phyloP scores from a whole-genome alignment of 2,888 invertebrate species.

The Brachyopa scutellaris region DNA sequence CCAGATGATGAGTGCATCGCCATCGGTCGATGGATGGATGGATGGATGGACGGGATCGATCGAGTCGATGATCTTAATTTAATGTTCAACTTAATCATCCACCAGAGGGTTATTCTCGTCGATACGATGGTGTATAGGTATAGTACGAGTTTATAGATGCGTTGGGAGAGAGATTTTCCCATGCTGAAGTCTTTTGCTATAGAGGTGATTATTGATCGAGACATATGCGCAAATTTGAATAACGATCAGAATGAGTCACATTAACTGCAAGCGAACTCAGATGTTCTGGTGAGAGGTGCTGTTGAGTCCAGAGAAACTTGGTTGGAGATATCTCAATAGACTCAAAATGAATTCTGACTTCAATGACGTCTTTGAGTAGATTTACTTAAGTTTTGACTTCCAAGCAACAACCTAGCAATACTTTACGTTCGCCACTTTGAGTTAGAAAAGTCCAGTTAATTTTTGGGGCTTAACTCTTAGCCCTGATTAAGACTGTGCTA shows the following conservation, averaged over 20 bases:
- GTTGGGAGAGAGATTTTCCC: constrained; percentile 54
- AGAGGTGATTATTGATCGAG: constrained; percentile 19
- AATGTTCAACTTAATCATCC: constrained; percentile 71
- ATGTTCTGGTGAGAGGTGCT: background rate
- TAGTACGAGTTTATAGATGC: too few species aligned
- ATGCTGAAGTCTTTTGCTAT: constrained; percentile 37
- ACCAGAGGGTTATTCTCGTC: constrained; percentile 44
- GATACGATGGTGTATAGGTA: constrained; percentile 6
- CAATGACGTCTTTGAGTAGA: too few species aligned
- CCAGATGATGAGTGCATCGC: constrained; percentile 68
- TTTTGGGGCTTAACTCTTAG: too few species aligned
- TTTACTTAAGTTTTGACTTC: too few species aligned
- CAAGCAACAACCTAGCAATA: too few species aligned
- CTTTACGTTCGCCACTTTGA: too few species aligned
- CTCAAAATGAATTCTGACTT: too few species aligned
- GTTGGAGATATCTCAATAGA: too few species aligned
- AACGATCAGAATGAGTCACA: constrained; percentile 28
- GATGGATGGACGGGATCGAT: constrained; percentile 51
- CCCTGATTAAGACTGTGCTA: too few species aligned
- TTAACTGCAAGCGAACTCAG: background rate
- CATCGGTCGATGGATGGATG: constrained; percentile 44
- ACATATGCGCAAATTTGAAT: constrained; percentile 34
- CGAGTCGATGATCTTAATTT: constrained; percentile 71
- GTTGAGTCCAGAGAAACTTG: too few species aligned
- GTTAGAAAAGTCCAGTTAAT: too few species aligned